A percentile compares a stretch with the other conserved stretches of the same genome.
phyloP scores from a whole-genome alignment of 2,797 vertebrate genomes.

The Macropus fuliginosus region DNA sequence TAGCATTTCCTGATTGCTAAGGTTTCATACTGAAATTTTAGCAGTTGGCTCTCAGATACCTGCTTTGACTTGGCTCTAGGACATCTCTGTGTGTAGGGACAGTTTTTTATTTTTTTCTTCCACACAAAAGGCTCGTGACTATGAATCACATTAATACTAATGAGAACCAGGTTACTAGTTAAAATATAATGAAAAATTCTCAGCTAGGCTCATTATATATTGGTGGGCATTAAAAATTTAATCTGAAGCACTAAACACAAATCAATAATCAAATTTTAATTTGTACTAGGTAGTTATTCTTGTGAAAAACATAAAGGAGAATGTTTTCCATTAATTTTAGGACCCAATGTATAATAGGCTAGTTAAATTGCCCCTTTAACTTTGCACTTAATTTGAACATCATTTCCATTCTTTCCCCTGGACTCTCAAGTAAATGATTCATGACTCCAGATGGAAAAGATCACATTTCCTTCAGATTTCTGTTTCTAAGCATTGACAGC shows the following conservation, averaged over 20 bases:
- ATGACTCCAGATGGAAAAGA: neutral
- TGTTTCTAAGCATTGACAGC: neutral
- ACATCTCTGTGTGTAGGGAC: neutral
- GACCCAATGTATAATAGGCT: neutral
- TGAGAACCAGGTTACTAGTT: neutral
- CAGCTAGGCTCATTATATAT: neutral
- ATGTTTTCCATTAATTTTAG: neutral
- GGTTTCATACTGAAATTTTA: neutral
- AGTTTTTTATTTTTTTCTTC: neutral
- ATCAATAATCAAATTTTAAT: neutral
- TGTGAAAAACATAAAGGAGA: neutral
- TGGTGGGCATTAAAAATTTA: neutral
- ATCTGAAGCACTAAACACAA: neutral
- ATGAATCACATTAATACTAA: neutral
- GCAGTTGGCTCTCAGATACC: neutral
- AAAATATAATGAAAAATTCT: neutral
- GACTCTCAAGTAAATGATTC: neutral
- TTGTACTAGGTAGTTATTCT: neutral
- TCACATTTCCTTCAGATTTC: neutral
- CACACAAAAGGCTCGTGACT: neutral
- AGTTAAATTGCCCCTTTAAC: neutral
- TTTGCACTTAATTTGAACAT: neutral
- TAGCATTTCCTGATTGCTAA: neutral
- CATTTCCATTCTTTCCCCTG: neutral
- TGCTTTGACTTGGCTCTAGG: neutral